A percentile compares a stretch with the other conserved stretches of the same genome.
phyloP scores from a whole-genome alignment of 2,888 invertebrate species.

The Ormia ochracea region DNA sequence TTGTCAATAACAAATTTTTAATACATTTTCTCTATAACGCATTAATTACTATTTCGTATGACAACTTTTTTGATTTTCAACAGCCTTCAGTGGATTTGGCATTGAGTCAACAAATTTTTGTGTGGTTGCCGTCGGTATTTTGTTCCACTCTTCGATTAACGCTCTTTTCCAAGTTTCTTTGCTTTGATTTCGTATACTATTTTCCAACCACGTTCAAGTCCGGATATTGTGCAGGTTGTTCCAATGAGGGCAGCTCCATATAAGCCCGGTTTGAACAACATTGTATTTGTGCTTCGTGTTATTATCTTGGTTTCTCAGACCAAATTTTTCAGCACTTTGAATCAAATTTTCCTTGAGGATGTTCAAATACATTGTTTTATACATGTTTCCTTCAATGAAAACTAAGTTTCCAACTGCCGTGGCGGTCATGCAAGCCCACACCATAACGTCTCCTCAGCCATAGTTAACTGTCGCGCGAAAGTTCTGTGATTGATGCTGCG shows the following conservation, averaged over 20 bases:
- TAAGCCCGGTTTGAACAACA: constrained; percentile 12
- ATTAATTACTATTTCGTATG: neutral
- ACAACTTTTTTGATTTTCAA: neutral
- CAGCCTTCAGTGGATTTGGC: neutral
- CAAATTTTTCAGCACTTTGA: too few relatives aligned
- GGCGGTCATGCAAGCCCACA: too few relatives aligned
- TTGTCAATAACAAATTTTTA: neutral
- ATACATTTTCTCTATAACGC: neutral
- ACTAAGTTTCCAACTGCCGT: neutral
- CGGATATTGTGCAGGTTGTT: neutral
- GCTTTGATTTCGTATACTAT: neutral
- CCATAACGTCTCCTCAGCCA: neutral
- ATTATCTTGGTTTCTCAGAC: neutral
- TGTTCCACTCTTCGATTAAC: too few relatives aligned
- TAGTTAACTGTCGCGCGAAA: neutral
- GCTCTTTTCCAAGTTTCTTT: neutral
- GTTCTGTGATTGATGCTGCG: neutral
- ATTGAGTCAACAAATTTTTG: constrained; percentile 1
- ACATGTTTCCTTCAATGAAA: neutral
- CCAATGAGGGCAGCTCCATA: neutral
- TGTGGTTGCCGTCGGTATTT: neutral
- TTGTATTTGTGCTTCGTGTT: neutral
- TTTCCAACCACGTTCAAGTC: neutral
- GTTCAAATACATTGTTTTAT: neutral
- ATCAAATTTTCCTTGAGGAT: too few relatives aligned